Base-by-base conservation (phyloP, 1,140 invertebrate genomes). In the Pomacea maculata region DNA sequence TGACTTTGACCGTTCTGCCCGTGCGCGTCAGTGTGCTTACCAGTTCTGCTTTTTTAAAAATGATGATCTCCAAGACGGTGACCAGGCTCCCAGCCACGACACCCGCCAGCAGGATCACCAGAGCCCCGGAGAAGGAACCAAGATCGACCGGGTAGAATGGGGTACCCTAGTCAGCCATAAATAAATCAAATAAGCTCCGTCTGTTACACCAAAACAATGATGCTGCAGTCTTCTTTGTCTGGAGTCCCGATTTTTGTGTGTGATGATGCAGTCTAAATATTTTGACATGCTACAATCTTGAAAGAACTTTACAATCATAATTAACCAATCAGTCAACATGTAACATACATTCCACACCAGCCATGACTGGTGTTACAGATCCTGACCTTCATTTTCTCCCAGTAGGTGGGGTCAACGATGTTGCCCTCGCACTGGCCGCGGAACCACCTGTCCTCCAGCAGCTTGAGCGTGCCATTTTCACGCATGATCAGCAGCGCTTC, bases 361-460 rank as follows among this genome's bases (percentile, higher is more conserved):
- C 15, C 57, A 17, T 17, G 0, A 61, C 57, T 61, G 57, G 8
- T 17, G 5, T 0, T 17, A 0, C 19, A 63, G 63, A 65, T 25
- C 76, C 15, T 75, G 45, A 86, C 74, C 80, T 85, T 70, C 21
- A 84, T 77, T 68, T 71, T 82, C 45, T 84, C 80, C n/a, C 73
- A 79, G 4, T 76, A 67, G 25, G 77, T 75, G 7, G 67, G 72
- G 63, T 85, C 84, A 2, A 86, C 34, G 34, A 83, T n/a, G 78
- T 77, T 81, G 45, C 71, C 68, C 4, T 78, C 64, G 77, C 87
- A 88, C 6, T 70, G 63, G 7, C 83, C 84, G 9, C 74, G 67
- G 83, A 87, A 87, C 86, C 86, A 87, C 57, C 82, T 83, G n/a
- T 85, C 79, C 34, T 87, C 76, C 63, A 88, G 80, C 52, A 72